Base-by-base conservation (phyloP, 2,797 vertebrate species). In the Naso thynnoides region DNA sequence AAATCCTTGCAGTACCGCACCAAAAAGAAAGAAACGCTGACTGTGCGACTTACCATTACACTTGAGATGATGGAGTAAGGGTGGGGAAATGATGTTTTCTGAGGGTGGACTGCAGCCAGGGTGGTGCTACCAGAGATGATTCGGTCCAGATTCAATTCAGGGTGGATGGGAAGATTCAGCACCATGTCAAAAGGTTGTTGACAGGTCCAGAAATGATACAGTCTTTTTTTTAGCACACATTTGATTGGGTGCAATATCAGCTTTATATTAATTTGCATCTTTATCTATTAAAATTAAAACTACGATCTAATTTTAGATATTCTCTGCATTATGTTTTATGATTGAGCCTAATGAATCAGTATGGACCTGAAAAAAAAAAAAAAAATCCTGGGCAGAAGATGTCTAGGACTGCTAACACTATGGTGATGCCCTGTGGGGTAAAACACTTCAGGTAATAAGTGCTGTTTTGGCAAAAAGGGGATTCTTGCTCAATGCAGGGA, bases 391-490 rank as follows among this genome's bases (percentile, higher is more conserved):
- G 38, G 9, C 19, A 29, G 36, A 49, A 33, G 29, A 54, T 57
- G 70, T 63, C 15, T 55, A 44, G 69, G 68, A 56, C 64, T 33
- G 53, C 11, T 18, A 29, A 50, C 49, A 31, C 36, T 55, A 66
- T 47, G 52, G 53, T 36, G 24, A 59, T 82, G 54, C 16, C 45
- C 47, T 55, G 49, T 15, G 10, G 55, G 50, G 52, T 76, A 66
- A 81, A 78, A 74, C 81, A 73, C 73, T 83, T 29, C 39, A 83
- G 38, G 77, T 83, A 86, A 86, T 89, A 83, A 87, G 73, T 70
- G 74, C 76, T 81, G 66, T 70, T 79, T 50, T 23, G 66, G 41
- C 56, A 88, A 66, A 78, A 88, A 88, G 42, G 66, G 72, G 26
- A 55, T 71, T 45, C 54, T 73, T 39, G 2, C 15, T 11, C 83